Base-by-base conservation (phyloP, 64 coral and sea anemone genomes). In the Actinia equina region DNA sequence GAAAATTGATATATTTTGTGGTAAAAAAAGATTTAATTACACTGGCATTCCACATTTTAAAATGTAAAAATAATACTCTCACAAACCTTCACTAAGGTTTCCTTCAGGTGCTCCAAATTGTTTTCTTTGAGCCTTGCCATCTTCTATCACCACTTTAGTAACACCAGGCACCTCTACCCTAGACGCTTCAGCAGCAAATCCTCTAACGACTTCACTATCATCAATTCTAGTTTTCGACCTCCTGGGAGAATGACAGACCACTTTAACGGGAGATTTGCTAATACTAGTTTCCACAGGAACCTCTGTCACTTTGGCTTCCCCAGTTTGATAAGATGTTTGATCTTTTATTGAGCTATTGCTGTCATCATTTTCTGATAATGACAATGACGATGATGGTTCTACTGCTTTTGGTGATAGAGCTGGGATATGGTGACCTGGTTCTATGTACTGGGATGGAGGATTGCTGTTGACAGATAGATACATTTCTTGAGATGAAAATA, bases 191-290 rank as follows among this genome's bases (percentile, higher is more conserved):
- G 87, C 91, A 65, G 86, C 86, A 84, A 82, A 78, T 23, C 91
- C 94, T 62, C 87, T 88, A 11, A 90, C 22, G 10, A 18, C 54
- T 44, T 18, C 12, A 71, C 17, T 25, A 53, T 71, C 42, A 8
- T 84, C 81, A 62, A 54, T 46, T 42, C 44, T 85, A 78, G 59
- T 49, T 17, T 65, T 80, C n/a, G 11, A 57, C 23, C 88, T 84
- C 74, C 82, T 89, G 55, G 91, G 94, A 26, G 94, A 96, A 84
- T 96, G 94, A 87, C 94, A 91, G 43, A 93, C 88, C 22, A 96
- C 91, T 96, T 87, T 93, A 14, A 93, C 87, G 56, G 94, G 94
- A 52, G 94, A 96, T 17, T 79, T 88, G 51, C 87, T 71, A 71
- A 93, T 84, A 57, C 88, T 89, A 2, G 94, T 91, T 71, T 93